Percentiles rank a stretch among this genome's conserved stretches.
These are phyloP conservation scores for Polia nebulosa DNA, from an alignment of 2,888 invertebrate genomes.

Conservation along the genomic window DNA sequence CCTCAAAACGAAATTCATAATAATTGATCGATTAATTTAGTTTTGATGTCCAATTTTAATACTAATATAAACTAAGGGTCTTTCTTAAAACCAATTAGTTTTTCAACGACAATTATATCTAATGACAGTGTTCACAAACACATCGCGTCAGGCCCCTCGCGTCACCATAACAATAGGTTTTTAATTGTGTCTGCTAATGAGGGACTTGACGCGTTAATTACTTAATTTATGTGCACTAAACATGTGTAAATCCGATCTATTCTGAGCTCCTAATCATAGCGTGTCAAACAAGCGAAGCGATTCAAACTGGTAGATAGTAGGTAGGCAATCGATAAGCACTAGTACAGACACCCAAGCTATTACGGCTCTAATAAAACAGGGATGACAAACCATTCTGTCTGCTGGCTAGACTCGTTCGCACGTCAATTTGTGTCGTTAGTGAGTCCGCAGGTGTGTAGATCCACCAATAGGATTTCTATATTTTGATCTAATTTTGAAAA, in stretches of 20 bases:
- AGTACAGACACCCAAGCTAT: slow-evolving; percentile 38
- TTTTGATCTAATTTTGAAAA: slow-evolving; percentile 14
- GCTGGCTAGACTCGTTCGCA: slow-evolving; percentile 34
- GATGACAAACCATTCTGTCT: slow-evolving; percentile 51
- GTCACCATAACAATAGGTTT: too few relatives aligned
- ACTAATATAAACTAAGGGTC: background rate
- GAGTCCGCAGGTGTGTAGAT: slow-evolving; percentile 26
- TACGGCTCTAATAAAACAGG: slow-evolving; percentile 55
- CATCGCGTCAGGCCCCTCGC: too few relatives aligned
- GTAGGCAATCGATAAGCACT: slow-evolving; percentile 52
- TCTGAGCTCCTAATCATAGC: slow-evolving; percentile 34
- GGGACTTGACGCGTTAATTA: too few relatives aligned
- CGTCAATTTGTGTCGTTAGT: slow-evolving; percentile 49
- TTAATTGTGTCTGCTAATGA: too few relatives aligned
- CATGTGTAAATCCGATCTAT: slow-evolving; percentile 33
- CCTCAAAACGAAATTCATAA: background rate
- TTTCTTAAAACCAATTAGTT: too few relatives aligned
- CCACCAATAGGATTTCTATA: background rate
- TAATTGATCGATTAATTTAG: background rate
- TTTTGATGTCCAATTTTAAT: background rate
- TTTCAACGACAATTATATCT: background rate
- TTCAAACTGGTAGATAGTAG: slow-evolving; percentile 31
- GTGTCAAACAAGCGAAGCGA: slow-evolving; percentile 39
- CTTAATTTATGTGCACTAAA: slow-evolving; percentile 36
- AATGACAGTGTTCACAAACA: background rate